Evolutionary conservation across 2,797 vertebrate genomes (phyloP).

Genomic region (Eremophila alpestris): DNA sequence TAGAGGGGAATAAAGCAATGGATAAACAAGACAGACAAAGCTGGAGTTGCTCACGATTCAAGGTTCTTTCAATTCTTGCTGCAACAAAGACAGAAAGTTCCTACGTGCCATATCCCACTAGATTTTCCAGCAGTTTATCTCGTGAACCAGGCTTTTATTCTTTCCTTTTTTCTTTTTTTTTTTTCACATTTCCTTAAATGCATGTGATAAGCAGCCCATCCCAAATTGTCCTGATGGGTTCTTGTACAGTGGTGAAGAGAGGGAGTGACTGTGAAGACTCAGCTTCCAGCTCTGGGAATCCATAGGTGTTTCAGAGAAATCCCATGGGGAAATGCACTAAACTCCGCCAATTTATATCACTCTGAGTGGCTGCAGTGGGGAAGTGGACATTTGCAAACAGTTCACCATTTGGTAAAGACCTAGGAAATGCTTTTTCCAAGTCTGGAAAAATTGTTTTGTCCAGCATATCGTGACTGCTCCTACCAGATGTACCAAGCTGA

Average conservation of each 20-base stretch:
- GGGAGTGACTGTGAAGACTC: neutral
- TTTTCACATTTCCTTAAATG: neutral
- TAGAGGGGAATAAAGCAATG: neutral
- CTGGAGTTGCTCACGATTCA: accelerated
- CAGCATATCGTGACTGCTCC: neutral
- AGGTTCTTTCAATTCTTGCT: neutral
- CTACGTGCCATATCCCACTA: neutral
- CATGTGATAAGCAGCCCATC: neutral
- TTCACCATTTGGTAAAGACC: neutral
- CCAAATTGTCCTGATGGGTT: accelerated
- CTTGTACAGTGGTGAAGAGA: neutral
- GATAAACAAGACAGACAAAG: neutral
- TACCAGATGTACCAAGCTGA: neutral
- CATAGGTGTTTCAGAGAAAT: neutral
- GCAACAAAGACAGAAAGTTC: neutral
- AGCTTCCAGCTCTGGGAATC: neutral
- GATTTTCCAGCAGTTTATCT: neutral
- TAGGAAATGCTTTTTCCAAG: neutral
- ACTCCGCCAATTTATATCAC: neutral
- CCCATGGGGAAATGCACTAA: neutral
- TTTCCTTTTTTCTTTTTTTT: neutral
- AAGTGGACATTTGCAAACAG: neutral
- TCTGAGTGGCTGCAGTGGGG: neutral
- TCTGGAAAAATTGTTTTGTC: neutral
- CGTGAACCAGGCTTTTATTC: neutral